These are phyloP conservation scores for Cataglyphis albicans DNA, from an alignment of 2,888 invertebrate species.

Conservation along the genomic window DNA sequence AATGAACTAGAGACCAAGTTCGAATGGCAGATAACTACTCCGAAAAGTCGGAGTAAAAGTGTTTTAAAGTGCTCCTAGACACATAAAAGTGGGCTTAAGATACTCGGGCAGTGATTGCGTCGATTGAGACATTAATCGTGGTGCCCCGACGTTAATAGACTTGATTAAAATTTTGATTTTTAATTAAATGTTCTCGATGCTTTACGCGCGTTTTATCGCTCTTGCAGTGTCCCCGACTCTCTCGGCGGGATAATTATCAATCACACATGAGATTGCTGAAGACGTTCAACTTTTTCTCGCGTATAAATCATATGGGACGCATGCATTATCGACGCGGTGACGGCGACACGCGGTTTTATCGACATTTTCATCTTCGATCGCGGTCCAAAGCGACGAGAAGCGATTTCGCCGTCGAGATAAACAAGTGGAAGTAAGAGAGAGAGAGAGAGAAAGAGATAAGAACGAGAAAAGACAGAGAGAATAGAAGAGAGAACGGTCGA, in stretches of 20 bases:
- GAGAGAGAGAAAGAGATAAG: constrained; percentile 47
- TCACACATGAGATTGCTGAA: background rate
- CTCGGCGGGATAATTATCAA: constrained; percentile 12
- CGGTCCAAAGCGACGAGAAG: constrained; percentile 53
- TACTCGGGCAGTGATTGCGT: too few relatives aligned
- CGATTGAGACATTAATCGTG: too few relatives aligned
- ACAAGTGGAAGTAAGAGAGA: constrained; percentile 1
- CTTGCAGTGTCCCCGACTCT: background rate
- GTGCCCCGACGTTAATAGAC: too few relatives aligned
- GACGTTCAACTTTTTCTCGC: background rate
- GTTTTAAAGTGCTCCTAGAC: too few relatives aligned
- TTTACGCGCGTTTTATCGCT: background rate
- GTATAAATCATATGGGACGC: constrained; percentile 13
- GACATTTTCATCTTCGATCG: constrained; percentile 50
- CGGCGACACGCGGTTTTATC: constrained; percentile 22
- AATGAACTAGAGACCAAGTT: too few relatives aligned
- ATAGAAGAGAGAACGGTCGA: constrained; percentile 41
- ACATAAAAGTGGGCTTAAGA: too few relatives aligned
- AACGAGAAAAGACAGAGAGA: constrained; percentile 20
- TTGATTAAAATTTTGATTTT: too few relatives aligned
- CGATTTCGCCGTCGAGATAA: constrained; percentile 66
- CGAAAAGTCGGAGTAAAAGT: too few relatives aligned
- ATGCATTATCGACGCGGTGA: constrained; percentile 32
- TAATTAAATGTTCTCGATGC: too few relatives aligned
- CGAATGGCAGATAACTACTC: too few relatives aligned